Conservation (phyloP, 2,888 invertebrate genomes). For the Peribatodes rhomboidaria region DNA sequence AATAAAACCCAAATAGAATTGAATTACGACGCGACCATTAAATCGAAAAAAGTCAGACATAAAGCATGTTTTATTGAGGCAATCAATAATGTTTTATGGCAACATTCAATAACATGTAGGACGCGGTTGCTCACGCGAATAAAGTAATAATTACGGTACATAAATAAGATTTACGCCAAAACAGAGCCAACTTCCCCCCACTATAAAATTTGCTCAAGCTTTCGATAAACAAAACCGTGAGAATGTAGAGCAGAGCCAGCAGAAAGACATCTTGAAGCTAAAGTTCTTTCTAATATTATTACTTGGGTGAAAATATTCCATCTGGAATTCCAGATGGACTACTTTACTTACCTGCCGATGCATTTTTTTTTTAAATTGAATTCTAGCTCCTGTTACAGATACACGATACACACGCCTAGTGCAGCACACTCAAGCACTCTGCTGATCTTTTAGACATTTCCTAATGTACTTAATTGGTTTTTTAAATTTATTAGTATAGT, state of each 20-base stretch:
- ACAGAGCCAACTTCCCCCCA: slow-evolving; percentile 62
- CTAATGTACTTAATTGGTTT: too few species aligned
- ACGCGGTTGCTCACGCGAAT: slow-evolving; percentile 76
- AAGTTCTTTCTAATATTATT: not conserved
- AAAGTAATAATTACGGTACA: slow-evolving; percentile 82
- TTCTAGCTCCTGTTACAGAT: too few species aligned
- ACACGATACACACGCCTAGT: too few species aligned
- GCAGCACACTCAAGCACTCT: too few species aligned
- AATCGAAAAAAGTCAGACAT: slow-evolving; percentile 68
- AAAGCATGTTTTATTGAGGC: slow-evolving; percentile 79
- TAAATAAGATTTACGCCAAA: slow-evolving; percentile 81
- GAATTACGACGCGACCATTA: slow-evolving; percentile 64
- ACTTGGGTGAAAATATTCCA: too few species aligned
- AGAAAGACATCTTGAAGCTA: slow-evolving; percentile 2
- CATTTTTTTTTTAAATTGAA: too few species aligned
- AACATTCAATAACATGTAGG: slow-evolving; percentile 81
- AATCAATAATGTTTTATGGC: slow-evolving; percentile 84
- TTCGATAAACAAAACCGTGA: slow-evolving; percentile 76
- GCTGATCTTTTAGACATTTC: too few species aligned
- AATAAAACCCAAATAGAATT: slow-evolving; percentile 54
- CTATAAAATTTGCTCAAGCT: slow-evolving; percentile 72
- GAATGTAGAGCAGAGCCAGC: slow-evolving; percentile 46
- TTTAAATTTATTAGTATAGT: too few species aligned
- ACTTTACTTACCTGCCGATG: too few species aligned
- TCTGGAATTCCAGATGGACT: too few species aligned